Evolutionary conservation across 1,140 invertebrate genomes (phyloP).

Genomic region (Papilio polyxenes): DNA sequence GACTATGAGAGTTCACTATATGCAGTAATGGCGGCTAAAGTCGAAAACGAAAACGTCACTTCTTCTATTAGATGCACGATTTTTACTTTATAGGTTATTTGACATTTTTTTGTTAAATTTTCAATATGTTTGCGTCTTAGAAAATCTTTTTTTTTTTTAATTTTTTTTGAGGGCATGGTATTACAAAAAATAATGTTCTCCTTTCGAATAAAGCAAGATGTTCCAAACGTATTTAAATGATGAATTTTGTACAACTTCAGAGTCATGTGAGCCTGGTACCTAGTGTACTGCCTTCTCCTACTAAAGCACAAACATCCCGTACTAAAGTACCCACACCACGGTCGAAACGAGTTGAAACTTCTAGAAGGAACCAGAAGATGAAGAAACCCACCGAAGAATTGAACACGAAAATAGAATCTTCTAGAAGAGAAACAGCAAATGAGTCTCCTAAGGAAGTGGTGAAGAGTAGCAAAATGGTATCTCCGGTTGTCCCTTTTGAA

Average conservation of each 20-base stretch:
- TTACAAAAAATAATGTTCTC: too few relatives aligned
- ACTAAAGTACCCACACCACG: constrained; percentile 36
- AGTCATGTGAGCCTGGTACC: constrained; percentile 54
- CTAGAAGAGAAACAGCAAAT: constrained; percentile 26
- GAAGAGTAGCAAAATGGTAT: constrained; percentile 1
- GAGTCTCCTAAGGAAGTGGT: not conserved
- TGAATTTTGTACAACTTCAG: not conserved
- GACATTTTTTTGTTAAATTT: too few relatives aligned
- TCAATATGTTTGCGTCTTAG: too few relatives aligned
- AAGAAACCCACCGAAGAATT: constrained; percentile 10
- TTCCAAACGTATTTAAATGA: not conserved
- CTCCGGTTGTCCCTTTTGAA: not conserved
- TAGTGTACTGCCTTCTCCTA: constrained; percentile 39
- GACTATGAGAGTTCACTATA: too few relatives aligned
- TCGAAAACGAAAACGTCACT: too few relatives aligned
- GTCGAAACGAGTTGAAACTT: constrained; percentile 28
- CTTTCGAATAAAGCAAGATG: too few relatives aligned
- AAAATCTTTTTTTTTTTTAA: too few relatives aligned
- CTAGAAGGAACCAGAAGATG: constrained; percentile 39
- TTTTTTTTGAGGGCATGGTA: too few relatives aligned
- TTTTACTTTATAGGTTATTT: too few relatives aligned
- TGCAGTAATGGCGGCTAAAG: too few relatives aligned
- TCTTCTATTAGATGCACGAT: too few relatives aligned
- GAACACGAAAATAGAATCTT: constrained; percentile 30
- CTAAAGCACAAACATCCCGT: not conserved